Evolutionary conservation across 2,888 invertebrate species (phyloP).

Genomic region (Drosophila siamana): DNA sequence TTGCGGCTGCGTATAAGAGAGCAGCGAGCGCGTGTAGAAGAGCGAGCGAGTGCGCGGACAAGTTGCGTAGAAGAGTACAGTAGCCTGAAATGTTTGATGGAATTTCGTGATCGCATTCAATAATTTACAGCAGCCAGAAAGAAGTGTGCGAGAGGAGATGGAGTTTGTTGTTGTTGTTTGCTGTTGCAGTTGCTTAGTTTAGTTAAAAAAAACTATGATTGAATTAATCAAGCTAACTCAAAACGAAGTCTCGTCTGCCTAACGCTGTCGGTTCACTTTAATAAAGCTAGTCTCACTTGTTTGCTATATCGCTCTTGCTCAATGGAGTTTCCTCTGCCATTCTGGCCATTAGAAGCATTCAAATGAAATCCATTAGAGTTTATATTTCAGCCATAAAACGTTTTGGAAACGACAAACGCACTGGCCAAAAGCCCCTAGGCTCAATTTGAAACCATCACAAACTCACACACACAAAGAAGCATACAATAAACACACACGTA

Average conservation of each 20-base stretch:
- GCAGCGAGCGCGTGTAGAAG: not conserved
- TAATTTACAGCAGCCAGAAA: not conserved
- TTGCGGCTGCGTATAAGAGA: constrained; percentile 66
- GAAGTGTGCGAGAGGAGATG: not conserved
- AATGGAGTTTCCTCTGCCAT: not conserved
- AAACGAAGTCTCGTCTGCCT: not conserved
- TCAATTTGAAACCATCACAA: constrained; percentile 61
- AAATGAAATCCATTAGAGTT: constrained; percentile 75
- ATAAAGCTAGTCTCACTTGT: not conserved
- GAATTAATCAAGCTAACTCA: not conserved
- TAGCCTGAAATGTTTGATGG: constrained; percentile 28
- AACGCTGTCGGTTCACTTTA: not conserved
- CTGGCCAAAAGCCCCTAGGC: constrained; percentile 55
- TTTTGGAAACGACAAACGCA: constrained; percentile 29
- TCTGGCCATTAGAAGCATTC: constrained; percentile 62
- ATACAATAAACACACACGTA: constrained; percentile 12
- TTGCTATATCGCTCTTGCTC: not conserved
- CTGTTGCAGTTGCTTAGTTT: constrained; percentile 4
- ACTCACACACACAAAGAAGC: constrained; percentile 11
- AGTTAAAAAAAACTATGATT: not conserved
- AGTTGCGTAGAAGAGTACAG: constrained; percentile 28
- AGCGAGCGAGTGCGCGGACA: constrained; percentile 31
- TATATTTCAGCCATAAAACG: constrained; percentile 70
- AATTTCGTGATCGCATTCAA: constrained; percentile 58
- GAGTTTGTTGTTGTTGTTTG: not conserved